Conservation (phyloP, 1,140 invertebrate species). For the Alviniconcha marisindica region DNA sequence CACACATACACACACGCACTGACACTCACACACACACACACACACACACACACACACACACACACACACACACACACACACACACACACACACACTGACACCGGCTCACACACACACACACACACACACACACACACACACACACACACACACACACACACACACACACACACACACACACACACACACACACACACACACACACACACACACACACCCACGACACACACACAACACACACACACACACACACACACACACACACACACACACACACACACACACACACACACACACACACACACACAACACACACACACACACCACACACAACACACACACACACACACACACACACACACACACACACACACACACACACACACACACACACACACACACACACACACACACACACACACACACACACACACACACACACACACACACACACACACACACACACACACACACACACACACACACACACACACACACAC, state of each 20-base stretch:
- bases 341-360: conserved; percentile 7
- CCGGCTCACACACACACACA: background rate
- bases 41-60: too few relatives aligned
- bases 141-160: too few relatives aligned
- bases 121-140: conserved; percentile 16
- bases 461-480: conserved; percentile 11
- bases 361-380: background rate
- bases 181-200: conserved; percentile 18
- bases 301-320: background rate
- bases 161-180: conserved; percentile 13
- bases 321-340: background rate
- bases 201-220: background rate
- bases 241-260: conserved; percentile 13
- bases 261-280: conserved; percentile 19
- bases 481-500: conserved; percentile 29
- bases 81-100: too few relatives aligned
- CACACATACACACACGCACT: background rate
- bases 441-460: conserved; percentile 18
- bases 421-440: conserved; percentile 31
- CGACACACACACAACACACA: too few relatives aligned
- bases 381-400: conserved; percentile 19
- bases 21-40: too few relatives aligned
- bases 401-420: conserved; percentile 32
- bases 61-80: too few relatives aligned
- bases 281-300: conserved; percentile 15